Conservation (phyloP, 1,140 invertebrate species). For the Trichogramma pretiosum region DNA sequence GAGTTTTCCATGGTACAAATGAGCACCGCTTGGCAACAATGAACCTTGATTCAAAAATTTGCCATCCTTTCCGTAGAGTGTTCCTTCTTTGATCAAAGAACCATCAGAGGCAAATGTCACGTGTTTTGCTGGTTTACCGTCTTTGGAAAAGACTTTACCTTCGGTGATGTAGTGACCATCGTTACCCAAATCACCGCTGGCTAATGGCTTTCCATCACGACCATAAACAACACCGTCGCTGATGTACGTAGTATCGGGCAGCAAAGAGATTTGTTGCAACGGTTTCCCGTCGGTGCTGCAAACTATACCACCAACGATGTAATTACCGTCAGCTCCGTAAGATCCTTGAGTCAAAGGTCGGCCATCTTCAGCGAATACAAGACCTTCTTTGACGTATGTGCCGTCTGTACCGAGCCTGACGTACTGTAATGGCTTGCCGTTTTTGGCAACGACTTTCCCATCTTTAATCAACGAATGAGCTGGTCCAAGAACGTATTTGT, state of each 20-base stretch:
- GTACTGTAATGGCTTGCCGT: constrained; percentile 34
- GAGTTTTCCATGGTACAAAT: constrained; percentile 38
- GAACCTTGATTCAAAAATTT: constrained; percentile 39
- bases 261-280: constrained; percentile 27
- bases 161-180: constrained; percentile 33
- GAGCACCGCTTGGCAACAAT: constrained; percentile 34
- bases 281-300: constrained; percentile 36
- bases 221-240: constrained; percentile 37
- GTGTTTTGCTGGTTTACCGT: constrained; percentile 37
- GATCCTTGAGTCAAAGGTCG: constrained; percentile 38
- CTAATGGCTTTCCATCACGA: constrained; percentile 29
- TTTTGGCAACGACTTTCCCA: constrained; percentile 35
- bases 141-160: constrained; percentile 38
- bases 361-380: constrained; percentile 31
- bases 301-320: constrained; percentile 36
- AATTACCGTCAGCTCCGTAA: constrained; percentile 32
- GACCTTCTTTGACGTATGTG: constrained; percentile 38
- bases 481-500: constrained; percentile 29
- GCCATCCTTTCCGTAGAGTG: constrained; percentile 35
- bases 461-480: constrained; percentile 33
- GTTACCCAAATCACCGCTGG: constrained; percentile 31
- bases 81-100: constrained; percentile 35
- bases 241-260: constrained; percentile 37
- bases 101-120: constrained; percentile 39
- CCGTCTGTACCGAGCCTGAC: constrained; percentile 32